phyloP scores from a whole-genome alignment of 1,140 invertebrate species.

The Musca vetustissima region DNA sequence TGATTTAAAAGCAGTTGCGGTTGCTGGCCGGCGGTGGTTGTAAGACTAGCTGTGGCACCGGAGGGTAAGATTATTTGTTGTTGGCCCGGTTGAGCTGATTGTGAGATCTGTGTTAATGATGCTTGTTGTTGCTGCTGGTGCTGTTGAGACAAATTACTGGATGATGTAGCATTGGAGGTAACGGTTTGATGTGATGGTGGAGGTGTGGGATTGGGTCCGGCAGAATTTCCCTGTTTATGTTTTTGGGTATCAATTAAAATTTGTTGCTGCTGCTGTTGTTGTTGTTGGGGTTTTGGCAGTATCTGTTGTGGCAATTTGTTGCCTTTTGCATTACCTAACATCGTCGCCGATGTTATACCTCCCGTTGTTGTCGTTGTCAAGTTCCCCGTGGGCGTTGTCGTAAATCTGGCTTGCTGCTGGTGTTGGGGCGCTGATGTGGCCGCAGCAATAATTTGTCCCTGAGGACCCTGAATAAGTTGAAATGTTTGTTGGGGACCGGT shows the following conservation, averaged over 20 bases:
- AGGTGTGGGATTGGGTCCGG: slow-evolving; percentile 7
- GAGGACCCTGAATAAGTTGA: slow-evolving; percentile 53
- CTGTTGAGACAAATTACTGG: slow-evolving; percentile 21
- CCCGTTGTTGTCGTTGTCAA: slow-evolving; percentile 33
- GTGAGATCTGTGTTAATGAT: slow-evolving; percentile 42
- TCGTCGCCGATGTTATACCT: slow-evolving; percentile 35
- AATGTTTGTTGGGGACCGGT: slow-evolving; percentile 47
- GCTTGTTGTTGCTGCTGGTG: slow-evolving; percentile 26
- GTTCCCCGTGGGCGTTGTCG: slow-evolving; percentile 37
- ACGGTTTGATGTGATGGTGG: slow-evolving; percentile 8
- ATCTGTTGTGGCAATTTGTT: slow-evolving; percentile 51
- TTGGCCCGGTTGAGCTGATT: slow-evolving; percentile 39
- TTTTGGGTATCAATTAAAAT: slow-evolving; percentile 25
- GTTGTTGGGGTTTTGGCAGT: slow-evolving; percentile 50
- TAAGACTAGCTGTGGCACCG: slow-evolving; percentile 36
- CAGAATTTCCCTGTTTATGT: slow-evolving; percentile 26
- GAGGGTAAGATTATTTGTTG: slow-evolving; percentile 47
- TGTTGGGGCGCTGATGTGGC: slow-evolving; percentile 32
- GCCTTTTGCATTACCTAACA: slow-evolving; percentile 34
- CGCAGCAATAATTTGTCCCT: slow-evolving; percentile 51
- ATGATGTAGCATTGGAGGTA: neutral
- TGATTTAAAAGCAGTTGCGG: slow-evolving; percentile 50
- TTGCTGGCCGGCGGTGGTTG: slow-evolving; percentile 36
- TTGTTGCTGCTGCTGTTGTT: slow-evolving; percentile 26
- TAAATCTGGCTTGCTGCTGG: slow-evolving; percentile 33